Evolutionary conservation across 2,113 vertebrate species (phyloP), one percentile per base, ranked within the genome.

Genomic region (Phalacrocorax carbo): DNA sequence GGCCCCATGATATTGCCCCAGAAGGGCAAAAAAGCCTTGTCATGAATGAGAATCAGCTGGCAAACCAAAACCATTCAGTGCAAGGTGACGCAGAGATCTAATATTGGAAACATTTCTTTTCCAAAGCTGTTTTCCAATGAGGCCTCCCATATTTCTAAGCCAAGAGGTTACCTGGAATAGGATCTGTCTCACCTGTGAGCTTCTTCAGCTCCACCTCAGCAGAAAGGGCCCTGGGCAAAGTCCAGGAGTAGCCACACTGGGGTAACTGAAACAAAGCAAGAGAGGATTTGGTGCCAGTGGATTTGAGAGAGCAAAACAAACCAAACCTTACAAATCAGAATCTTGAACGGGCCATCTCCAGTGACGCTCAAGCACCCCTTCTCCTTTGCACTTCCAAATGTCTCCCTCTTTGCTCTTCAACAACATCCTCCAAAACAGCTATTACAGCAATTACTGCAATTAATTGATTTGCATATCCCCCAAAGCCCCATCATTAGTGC

Each of bases 401-500:
- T 29, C 82, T 88, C 85, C 7, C 15, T 49, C 70, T 91, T 90
- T 93, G 81, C 89, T 88, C 89, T 94, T 82, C 91, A 94, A 79
- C 62, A 93, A 44, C 81, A 48, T 90, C 84, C 87, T 95, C 94
- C 91, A 88, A 95, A 96, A 70, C 58, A 88, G 75, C 93, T 81
- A 90, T 90, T 90, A 80, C 77, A 82, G 89, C 94, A 95, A 91
- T 94, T 94, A 87, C 86, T 70, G 79, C 95, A 94, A 95, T 97
- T 97, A 95, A 97, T 88, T 91, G 84, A 95, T 97, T 96, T 96
- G 93, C 94, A 97, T 95, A 95, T 97, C 95, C 93, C 93, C 94
- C 94, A 91, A 96, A 94, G 96, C 55, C 94, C 84, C 75, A 48
- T 81, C 95, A 96, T 97, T 96, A 97, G 93, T 96, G 91, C 95